These are phyloP conservation scores for Nyctereutes procyonoides DNA, from an alignment of 2,113 vertebrate species.

Conservation along the genomic window DNA sequence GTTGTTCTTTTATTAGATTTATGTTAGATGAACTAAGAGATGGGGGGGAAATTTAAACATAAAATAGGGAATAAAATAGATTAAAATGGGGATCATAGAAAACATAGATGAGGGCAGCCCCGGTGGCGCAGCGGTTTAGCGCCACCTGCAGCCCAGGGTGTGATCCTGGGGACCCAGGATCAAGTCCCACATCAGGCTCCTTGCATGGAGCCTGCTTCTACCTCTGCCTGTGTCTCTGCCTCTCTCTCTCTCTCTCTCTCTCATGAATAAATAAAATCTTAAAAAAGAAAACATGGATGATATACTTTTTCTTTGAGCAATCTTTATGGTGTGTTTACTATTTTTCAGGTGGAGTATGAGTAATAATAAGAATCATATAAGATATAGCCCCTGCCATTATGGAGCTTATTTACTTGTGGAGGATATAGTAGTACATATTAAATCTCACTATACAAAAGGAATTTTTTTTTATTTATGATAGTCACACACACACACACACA, in stretches of 20 bases:
- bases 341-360: not conserved
- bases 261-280: too few species aligned
- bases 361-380: not conserved
- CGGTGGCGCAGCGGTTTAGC: too few species aligned
- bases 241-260: too few species aligned
- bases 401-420: not conserved
- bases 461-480: too few species aligned
- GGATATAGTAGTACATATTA: not conserved
- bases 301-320: constrained; percentile 22
- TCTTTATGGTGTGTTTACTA: not conserved
- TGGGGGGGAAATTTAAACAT: not conserved
- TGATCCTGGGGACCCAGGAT: too few species aligned
- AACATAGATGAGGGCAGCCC: not conserved
- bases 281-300: not conserved
- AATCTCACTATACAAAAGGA: not conserved
- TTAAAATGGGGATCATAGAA: not conserved
- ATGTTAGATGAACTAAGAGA: not conserved
- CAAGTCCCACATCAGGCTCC: too few species aligned
- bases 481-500: too few species aligned
- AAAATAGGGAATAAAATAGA: not conserved
- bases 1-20: not conserved
- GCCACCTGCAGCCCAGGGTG: too few species aligned
- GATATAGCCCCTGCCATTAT: not conserved
- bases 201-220: too few species aligned
- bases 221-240: too few species aligned